phyloP scores from a whole-genome alignment of 2,888 invertebrate species.

The Drepana falcataria region DNA sequence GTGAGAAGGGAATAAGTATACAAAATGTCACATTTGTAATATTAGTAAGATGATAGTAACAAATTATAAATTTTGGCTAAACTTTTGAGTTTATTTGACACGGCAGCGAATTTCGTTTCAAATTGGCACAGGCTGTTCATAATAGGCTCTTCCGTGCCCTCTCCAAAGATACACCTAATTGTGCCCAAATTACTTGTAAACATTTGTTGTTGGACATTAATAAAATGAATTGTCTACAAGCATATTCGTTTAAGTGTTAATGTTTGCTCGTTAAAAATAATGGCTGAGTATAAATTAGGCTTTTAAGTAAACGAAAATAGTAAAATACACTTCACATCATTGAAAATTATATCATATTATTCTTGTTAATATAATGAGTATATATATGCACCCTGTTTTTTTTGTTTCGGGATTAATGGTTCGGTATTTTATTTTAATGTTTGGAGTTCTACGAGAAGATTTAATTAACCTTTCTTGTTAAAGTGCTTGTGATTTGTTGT shows the following conservation, averaged over 20 bases:
- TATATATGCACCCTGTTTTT: too few relatives aligned
- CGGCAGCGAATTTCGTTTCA: conserved; percentile 13
- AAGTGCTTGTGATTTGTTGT: too few relatives aligned
- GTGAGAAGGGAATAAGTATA: too few relatives aligned
- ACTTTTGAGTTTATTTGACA: conserved; percentile 14
- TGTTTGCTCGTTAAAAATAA: neutral
- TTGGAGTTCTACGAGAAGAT: too few relatives aligned
- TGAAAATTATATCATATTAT: too few relatives aligned
- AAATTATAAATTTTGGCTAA: too few relatives aligned
- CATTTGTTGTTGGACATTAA: neutral
- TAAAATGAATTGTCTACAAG: neutral
- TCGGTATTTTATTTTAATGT: too few relatives aligned
- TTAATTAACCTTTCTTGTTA: too few relatives aligned
- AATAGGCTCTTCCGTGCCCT: conserved; percentile 3
- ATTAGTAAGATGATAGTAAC: too few relatives aligned
- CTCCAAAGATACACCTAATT: neutral
- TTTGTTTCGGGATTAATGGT: too few relatives aligned
- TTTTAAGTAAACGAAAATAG: neutral
- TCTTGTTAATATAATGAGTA: too few relatives aligned
- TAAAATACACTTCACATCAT: neutral
- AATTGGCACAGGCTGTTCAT: conserved; percentile 12
- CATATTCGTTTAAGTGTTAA: neutral
- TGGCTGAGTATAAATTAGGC: neutral
- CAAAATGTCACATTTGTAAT: too few relatives aligned
- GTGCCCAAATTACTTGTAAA: neutral